Percentiles rank a stretch among this genome's conserved stretches.
Conservation (phyloP, 2,888 invertebrate species). For the Rhagophthalmus giganteus region DNA sequence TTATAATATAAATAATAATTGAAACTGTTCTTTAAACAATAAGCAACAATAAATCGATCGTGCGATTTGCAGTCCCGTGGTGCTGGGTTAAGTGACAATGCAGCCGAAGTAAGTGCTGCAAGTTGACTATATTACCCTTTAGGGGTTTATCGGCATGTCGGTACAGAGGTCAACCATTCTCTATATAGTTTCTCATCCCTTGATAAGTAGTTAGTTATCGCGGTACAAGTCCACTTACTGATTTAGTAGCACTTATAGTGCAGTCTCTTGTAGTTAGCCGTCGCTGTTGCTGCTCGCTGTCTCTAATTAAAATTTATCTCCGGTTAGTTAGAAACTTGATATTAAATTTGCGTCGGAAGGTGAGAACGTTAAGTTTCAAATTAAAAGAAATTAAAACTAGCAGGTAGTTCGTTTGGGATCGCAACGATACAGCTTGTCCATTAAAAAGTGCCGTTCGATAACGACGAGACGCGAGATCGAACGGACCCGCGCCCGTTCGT, state of each 20-base stretch:
- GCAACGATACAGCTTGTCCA: constrained; percentile 10
- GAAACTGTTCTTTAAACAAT: too few species aligned
- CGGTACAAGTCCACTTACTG: constrained; percentile 24
- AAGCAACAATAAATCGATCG: too few species aligned
- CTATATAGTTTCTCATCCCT: constrained; percentile 15
- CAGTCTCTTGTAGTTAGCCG: constrained; percentile 25
- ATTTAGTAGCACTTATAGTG: constrained; percentile 27
- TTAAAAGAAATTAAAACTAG: constrained; percentile 28
- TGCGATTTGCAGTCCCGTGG: too few species aligned
- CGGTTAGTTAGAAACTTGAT: constrained; percentile 26
- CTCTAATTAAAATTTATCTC: constrained; percentile 31
- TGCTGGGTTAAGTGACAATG: constrained; percentile 17
- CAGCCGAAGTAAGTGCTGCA: constrained; percentile 16
- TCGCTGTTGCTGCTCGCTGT: constrained; percentile 4
- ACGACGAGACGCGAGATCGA: too few species aligned
- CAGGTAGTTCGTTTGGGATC: constrained; percentile 5
- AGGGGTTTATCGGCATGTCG: constrained; percentile 24
- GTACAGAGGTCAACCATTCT: constrained; percentile 17
- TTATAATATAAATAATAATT: too few species aligned
- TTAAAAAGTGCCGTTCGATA: too few species aligned
- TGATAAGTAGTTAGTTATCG: constrained; percentile 20
- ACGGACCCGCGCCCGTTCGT: too few species aligned
- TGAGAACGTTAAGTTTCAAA: constrained; percentile 26
- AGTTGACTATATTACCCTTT: constrained; percentile 23
- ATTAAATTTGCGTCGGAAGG: constrained; percentile 27